phyloP scores from a whole-genome alignment of 2,888 invertebrate genomes.

The Tillus elongatus region DNA sequence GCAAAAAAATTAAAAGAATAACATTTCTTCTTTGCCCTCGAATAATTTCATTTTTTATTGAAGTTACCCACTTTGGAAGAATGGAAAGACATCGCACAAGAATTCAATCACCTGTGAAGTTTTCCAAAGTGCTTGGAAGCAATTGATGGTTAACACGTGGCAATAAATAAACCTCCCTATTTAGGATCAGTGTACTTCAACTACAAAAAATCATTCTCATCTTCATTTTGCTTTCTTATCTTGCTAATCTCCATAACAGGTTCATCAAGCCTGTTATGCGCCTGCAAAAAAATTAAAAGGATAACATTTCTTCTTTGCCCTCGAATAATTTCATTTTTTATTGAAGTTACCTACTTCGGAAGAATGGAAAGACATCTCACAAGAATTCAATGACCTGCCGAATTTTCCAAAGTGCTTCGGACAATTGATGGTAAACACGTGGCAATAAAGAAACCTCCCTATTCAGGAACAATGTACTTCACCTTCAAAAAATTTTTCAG shows the following conservation, averaged over 20 bases:
- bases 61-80: not conserved
- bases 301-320: too few relatives aligned
- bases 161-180: too few relatives aligned
- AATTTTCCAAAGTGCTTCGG: conserved; percentile 12
- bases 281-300: too few relatives aligned
- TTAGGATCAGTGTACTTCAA: too few relatives aligned
- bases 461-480: conserved; percentile 20
- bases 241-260: too few relatives aligned
- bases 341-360: not conserved
- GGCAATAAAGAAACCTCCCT: conserved; percentile 19
- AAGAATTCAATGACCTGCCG: not conserved
- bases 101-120: not conserved
- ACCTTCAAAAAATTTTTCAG: conserved; percentile 21
- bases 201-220: too few relatives aligned
- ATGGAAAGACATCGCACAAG: not conserved
- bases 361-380: not conserved
- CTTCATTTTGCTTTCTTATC: too few relatives aligned
- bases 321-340: not conserved
- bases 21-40: too few relatives aligned
- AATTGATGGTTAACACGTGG: too few relatives aligned
- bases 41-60: not conserved
- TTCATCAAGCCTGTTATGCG: too few relatives aligned
- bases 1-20: too few relatives aligned
- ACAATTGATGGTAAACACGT: conserved; percentile 21
- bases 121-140: conserved; percentile 13